Evolutionary conservation across 2,113 vertebrate species (phyloP).

Genomic region (Corvus moneduloides): DNA sequence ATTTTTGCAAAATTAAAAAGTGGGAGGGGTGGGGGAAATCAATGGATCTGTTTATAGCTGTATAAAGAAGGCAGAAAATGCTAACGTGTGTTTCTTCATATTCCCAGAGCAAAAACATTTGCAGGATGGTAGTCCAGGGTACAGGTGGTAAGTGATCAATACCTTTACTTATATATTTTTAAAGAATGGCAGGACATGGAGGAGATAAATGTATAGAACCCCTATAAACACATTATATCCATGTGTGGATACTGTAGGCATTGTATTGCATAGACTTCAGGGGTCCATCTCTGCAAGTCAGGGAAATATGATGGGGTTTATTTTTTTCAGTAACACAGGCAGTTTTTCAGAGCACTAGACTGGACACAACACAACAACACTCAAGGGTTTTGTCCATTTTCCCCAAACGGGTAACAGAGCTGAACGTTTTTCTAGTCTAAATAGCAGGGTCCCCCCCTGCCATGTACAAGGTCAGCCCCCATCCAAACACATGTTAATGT

Average conservation of each 20-base stretch:
- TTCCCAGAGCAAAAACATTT: neutral
- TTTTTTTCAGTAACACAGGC: neutral
- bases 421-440: neutral
- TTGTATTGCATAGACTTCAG: neutral
- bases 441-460: neutral
- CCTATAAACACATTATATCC: neutral
- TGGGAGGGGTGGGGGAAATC: neutral
- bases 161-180: neutral
- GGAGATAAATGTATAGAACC: neutral
- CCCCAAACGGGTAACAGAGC: neutral
- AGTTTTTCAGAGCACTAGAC: neutral
- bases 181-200: neutral
- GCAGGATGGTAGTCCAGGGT: neutral
- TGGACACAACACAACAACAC: neutral
- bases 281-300: neutral
- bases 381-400: neutral
- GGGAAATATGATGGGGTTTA: neutral
- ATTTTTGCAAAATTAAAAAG: slow-evolving; percentile 56
- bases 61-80: slow-evolving; percentile 8
- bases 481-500: neutral
- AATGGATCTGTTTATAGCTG: slow-evolving; percentile 15
- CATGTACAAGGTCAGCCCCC: neutral
- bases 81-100: slow-evolving; percentile 1
- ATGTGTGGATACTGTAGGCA: accelerated
- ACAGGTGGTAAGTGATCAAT: neutral